Evolutionary conservation across 2,113 vertebrate species (phyloP).

Genomic region (Calcarius ornatus): DNA sequence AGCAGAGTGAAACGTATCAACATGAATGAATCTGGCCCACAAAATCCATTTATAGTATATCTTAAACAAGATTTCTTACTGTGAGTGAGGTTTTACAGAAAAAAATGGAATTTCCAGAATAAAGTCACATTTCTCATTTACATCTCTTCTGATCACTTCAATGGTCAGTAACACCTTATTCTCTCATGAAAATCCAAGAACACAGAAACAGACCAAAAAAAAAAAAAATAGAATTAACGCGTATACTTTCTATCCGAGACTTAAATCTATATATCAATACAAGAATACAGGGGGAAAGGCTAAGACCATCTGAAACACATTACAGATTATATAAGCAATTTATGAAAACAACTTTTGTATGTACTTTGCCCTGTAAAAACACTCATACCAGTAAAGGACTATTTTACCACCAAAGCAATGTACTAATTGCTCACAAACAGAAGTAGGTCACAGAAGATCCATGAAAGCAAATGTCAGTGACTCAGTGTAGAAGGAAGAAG

Average conservation of each 20-base stretch:
- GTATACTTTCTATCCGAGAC: not conserved
- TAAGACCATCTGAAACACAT: not conserved
- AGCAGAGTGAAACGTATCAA: not conserved
- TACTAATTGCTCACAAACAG: constrained; percentile 23
- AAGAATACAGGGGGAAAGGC: not conserved
- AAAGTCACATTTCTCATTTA: not conserved
- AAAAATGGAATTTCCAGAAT: not conserved
- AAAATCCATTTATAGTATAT: not conserved
- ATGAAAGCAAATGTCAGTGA: constrained; percentile 65
- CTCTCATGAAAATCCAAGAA: not conserved
- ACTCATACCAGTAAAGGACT: not conserved
- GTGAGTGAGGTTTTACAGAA: not conserved
- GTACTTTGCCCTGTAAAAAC: not conserved
- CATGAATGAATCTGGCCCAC: not conserved
- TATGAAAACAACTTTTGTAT: not conserved
- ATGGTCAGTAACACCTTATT: not conserved
- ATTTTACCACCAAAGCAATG: not conserved
- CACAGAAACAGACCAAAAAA: not conserved
- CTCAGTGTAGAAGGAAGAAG: constrained; percentile 33
- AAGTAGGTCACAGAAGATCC: constrained; percentile 69
- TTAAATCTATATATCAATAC: not conserved
- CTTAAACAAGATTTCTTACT: not conserved
- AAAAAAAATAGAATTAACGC: not conserved
- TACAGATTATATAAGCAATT: not conserved
- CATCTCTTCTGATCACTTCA: not conserved